Conservation (phyloP, 2,888 invertebrate genomes). For the Bellardia pandia region DNA sequence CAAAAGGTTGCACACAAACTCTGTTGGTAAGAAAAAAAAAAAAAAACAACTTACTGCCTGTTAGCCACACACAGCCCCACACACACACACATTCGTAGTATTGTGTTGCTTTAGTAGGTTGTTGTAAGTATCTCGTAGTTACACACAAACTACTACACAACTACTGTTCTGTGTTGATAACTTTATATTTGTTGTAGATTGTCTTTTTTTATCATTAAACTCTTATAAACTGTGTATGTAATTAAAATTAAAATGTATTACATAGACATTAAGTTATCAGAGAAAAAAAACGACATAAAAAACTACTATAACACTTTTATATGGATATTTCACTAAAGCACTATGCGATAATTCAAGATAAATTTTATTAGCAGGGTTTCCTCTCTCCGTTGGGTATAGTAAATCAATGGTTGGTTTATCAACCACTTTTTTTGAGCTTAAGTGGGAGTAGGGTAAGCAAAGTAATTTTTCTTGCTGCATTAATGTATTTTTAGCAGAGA, state of each 20-base stretch:
- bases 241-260: constrained; percentile 64
- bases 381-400: neutral
- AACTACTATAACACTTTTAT: neutral
- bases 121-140: neutral
- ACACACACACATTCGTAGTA: neutral
- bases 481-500: no score
- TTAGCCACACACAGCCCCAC: neutral
- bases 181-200: constrained; percentile 29
- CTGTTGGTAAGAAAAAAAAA: neutral
- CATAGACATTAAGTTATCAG: constrained; percentile 42
- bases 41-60: constrained; percentile 3
- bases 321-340: neutral
- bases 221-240: constrained; percentile 55
- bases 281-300: neutral
- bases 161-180: constrained; percentile 36
- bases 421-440: no score
- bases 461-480: no score
- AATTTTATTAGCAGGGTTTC: neutral
- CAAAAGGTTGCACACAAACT: constrained; percentile 55
- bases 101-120: neutral
- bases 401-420: no score
- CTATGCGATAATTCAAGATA: neutral
- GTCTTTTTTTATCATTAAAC: constrained; percentile 49
- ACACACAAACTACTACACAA: neutral
- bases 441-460: no score